Evolutionary conservation across 2,113 vertebrate species (phyloP), one percentile per base, ranked within the genome.

Genomic region (Lichenostomus cassidix): DNA sequence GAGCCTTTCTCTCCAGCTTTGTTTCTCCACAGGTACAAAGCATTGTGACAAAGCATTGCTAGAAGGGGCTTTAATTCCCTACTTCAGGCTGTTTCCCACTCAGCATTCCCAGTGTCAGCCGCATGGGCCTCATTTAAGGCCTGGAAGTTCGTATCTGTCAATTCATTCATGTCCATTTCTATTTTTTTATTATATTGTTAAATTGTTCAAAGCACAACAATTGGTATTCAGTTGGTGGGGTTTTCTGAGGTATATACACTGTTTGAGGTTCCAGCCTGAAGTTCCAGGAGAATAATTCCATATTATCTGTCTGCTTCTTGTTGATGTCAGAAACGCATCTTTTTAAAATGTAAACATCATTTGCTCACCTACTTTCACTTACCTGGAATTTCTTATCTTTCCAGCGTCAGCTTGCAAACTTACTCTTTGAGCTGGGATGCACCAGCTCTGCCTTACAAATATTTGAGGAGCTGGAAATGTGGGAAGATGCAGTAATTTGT

Each of bases 401-500:
- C 35, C 96, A 99, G 99, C 98, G 98, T 53, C 99, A 99, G 75
- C 98, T 99, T 94, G 99, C 98, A 74, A 96, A 89, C 91, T 96
- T 99, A 77, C 98, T 99, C 52, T 99, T 98, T 62, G 98, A 99
- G 78, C 97, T 99, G 46, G 99, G 99, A 84, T 99, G 99, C 85
- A 98, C 97, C 63, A 98, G 97, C 96, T 99, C 99, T 58, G 99
- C 99, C 87, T 98, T 99, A 52, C 98, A 99, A 83, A 96, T 99
- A 74, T 99, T 98, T 83, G 98, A 99, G 94, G 98, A 98, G 87
- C 97, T 99, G 73, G 98, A 99, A 96, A 99, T 99, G 96, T 99
- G 99, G 99, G 99, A 99, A 97, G 99, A 99, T 52, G 98, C 97
- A 7, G 98, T 99, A n/a, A 98, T 99, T 97, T 99, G 99, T 95